Evolutionary conservation across 2,888 invertebrate genomes (phyloP), one percentile per base, ranked within the genome.

Genomic region (Drosophila hamatofila): DNA sequence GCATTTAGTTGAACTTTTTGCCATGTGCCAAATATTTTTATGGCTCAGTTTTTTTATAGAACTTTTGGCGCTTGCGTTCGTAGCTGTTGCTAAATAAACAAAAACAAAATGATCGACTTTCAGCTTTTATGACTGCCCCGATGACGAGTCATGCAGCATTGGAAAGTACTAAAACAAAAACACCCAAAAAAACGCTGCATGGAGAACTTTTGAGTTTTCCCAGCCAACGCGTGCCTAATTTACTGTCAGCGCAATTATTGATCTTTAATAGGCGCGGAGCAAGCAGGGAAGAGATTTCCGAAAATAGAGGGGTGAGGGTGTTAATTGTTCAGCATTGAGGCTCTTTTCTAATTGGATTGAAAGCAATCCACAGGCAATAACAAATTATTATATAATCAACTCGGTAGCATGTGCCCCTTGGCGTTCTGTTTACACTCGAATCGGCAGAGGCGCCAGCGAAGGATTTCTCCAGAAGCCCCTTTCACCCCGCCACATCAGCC

Each of bases 371-470:
- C 64, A 25, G 30, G 62, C 71, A 66, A 72, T 87, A 81, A 69
- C 68, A 87, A 89, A 84, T 89, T 81, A 89, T 83, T 83, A 71
- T 75, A 72, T 75, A 81, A 87, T 89, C 75, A 62, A 52, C 44
- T 56, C 48, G 33, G 54, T 42, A 75, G 80, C 68, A 42, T 33
- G 39, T 27, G 39, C 25, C 64, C 51, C 49, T 78, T 66, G 63
- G 46, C 62, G 46, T 73, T 75, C 64, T 76, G 76, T 80, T 78
- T 76, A 67, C 80, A 75, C 60, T 58, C 44, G 42, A 75, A 37
- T 55, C 61, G 60, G 16, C 58, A 39, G 57, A 60, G 55, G 14
- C 55, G 55, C 41, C 55, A 30, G 49, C 25, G 12, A 55, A 61
- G 57, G 44, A 64, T 57, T 55, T 55, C 63, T 52, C 41, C 30